Evolutionary conservation across 2,888 invertebrate genomes (phyloP).

Genomic region (Dynastes grantii): DNA sequence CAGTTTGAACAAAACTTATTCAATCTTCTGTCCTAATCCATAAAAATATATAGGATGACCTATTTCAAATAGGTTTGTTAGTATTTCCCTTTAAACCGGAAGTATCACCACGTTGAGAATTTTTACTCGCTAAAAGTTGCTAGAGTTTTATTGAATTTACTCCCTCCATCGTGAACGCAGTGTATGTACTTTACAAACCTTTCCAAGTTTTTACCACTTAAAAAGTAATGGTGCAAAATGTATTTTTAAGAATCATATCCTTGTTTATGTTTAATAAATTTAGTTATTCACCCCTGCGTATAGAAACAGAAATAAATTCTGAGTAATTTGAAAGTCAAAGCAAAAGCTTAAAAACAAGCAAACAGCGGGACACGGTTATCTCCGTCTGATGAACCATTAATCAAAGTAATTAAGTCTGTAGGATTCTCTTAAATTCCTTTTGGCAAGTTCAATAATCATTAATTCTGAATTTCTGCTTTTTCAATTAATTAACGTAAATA

Average conservation of each 20-base stretch:
- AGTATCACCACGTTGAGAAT: too few species aligned
- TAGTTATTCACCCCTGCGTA: neutral
- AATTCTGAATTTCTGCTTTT: neutral
- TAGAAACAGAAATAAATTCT: neutral
- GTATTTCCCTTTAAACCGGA: too few species aligned
- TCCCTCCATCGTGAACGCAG: too few species aligned
- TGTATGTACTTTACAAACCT: too few species aligned
- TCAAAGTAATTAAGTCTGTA: slow-evolving; percentile 43
- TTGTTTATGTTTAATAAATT: slow-evolving; percentile 27
- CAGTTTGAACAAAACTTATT: too few species aligned
- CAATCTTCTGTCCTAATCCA: too few species aligned
- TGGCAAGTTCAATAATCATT: slow-evolving; percentile 6
- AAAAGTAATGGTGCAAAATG: too few species aligned
- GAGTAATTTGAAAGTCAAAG: slow-evolving; percentile 32
- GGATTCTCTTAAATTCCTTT: slow-evolving; percentile 1
- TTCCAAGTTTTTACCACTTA: too few species aligned
- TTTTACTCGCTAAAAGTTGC: too few species aligned
- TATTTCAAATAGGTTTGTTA: too few species aligned
- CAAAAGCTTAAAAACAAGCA: slow-evolving; percentile 24
- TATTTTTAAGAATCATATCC: neutral
- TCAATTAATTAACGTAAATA: slow-evolving; percentile 19
- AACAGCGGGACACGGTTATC: slow-evolving; percentile 32
- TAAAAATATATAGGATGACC: too few species aligned
- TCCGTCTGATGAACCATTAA: slow-evolving; percentile 35
- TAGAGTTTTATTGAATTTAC: too few species aligned